Evolutionary conservation across 2,797 vertebrate species (phyloP).

Genomic region (Phalanger gymnotis): DNA sequence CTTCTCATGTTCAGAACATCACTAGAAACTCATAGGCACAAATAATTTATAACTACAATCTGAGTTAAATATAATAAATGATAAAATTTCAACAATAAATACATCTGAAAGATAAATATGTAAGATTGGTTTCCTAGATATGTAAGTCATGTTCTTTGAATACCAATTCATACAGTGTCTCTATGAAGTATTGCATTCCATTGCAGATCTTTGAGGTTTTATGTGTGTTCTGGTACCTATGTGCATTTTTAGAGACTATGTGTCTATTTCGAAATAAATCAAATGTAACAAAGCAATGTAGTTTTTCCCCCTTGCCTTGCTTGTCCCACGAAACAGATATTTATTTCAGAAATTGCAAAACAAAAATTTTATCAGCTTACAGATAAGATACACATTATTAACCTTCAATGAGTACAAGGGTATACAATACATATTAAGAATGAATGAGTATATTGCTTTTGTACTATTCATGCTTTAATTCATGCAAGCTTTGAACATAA

Average conservation of each 20-base stretch:
- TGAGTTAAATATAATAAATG: slow-evolving; percentile 82
- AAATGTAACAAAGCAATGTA: slow-evolving; percentile 79
- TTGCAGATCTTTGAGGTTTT: slow-evolving; percentile 49
- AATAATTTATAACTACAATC: slow-evolving; percentile 76
- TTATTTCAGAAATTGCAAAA: slow-evolving; percentile 81
- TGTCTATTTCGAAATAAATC: slow-evolving; percentile 73
- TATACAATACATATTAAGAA: slow-evolving; percentile 76
- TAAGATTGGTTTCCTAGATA: slow-evolving; percentile 58
- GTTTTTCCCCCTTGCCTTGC: slow-evolving; percentile 72
- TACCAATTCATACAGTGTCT: slow-evolving; percentile 50
- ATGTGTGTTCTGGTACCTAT: slow-evolving; percentile 38
- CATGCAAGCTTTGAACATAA: slow-evolving; percentile 80
- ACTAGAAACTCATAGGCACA: slow-evolving; percentile 85
- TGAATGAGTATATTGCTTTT: slow-evolving; percentile 82
- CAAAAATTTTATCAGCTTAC: slow-evolving; percentile 75
- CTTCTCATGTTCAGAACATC: slow-evolving; percentile 76
- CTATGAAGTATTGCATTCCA: slow-evolving; percentile 60
- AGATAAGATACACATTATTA: slow-evolving; percentile 75
- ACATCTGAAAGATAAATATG: slow-evolving; percentile 76
- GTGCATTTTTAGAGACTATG: slow-evolving; percentile 70
- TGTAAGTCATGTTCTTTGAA: slow-evolving; percentile 80
- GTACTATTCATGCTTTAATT: slow-evolving; percentile 80
- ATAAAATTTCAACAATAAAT: slow-evolving; percentile 72
- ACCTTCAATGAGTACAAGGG: slow-evolving; percentile 80
- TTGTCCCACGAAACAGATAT: slow-evolving; percentile 77